Conservation (phyloP, 2,797 vertebrate species). For the Anguilla obscura region DNA sequence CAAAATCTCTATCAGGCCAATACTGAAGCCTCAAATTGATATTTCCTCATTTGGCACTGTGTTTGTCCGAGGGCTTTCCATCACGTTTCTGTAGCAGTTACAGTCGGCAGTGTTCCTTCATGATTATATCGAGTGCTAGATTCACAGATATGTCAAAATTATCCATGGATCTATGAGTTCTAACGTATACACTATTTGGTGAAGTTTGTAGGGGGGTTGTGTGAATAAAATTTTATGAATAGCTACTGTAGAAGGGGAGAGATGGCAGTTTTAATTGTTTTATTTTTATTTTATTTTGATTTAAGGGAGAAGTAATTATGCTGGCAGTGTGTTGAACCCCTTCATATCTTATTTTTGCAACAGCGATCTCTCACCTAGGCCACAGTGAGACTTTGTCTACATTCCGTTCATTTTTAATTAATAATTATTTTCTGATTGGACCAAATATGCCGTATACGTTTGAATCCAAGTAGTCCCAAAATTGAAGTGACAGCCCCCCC, state of each 20-base stretch:
- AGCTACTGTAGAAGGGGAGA: neutral
- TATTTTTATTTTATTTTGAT: constrained; percentile 7
- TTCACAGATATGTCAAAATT: constrained; percentile 24
- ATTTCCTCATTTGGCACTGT: constrained; percentile 6
- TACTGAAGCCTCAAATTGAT: neutral
- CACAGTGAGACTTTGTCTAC: neutral
- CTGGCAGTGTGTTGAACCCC: neutral
- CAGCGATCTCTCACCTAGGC: neutral
- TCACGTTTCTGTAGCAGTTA: constrained; percentile 13
- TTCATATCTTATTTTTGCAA: neutral
- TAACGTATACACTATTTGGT: neutral
- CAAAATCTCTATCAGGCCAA: neutral
- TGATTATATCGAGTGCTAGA: constrained; percentile 18
- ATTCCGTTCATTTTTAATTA: neutral
- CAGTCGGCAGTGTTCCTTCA: neutral
- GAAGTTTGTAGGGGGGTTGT: neutral
- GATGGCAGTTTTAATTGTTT: neutral
- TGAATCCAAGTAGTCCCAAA: neutral
- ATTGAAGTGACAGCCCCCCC: neutral
- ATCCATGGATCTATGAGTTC: neutral
- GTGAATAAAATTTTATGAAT: neutral
- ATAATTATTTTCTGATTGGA: neutral
- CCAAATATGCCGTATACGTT: neutral
- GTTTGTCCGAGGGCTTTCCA: neutral
- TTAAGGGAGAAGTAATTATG: constrained; percentile 11